phyloP scores from a whole-genome alignment of 2,113 vertebrate genomes.

The Strix aluco region DNA sequence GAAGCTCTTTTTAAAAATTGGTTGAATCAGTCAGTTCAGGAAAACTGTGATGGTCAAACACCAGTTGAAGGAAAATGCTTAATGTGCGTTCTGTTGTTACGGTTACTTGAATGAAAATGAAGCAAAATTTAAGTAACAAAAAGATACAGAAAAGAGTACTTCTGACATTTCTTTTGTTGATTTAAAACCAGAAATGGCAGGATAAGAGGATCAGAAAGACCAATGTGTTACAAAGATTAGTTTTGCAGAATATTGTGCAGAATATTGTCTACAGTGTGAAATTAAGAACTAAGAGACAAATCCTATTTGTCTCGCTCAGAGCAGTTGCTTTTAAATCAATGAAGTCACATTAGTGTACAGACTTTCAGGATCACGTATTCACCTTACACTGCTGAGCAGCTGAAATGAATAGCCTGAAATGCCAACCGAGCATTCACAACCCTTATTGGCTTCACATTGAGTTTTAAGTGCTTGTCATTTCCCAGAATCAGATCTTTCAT shows the following conservation, averaged over 20 bases:
- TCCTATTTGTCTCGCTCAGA: neutral
- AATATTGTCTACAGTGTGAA: neutral
- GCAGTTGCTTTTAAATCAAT: conserved; percentile 17
- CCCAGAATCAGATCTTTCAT: neutral
- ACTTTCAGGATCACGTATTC: neutral
- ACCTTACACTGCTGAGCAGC: neutral
- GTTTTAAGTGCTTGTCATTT: neutral
- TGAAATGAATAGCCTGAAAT: conserved; percentile 16
- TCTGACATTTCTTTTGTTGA: neutral
- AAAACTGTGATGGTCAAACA: neutral
- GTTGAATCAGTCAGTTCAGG: neutral
- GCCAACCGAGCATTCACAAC: neutral
- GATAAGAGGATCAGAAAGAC: neutral
- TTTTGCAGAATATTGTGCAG: neutral
- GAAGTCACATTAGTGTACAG: neutral
- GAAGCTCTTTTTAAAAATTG: neutral
- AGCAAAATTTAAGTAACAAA: neutral
- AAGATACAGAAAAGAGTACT: neutral
- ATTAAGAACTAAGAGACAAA: conserved; percentile 8
- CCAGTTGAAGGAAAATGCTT: neutral
- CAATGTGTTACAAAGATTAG: neutral
- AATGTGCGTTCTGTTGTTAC: neutral
- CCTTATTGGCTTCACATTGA: conserved; percentile 8
- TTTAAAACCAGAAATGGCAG: neutral
- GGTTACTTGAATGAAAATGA: neutral